Conservation (phyloP, 2,113 vertebrate species). For the Acanthisitta chloris region DNA sequence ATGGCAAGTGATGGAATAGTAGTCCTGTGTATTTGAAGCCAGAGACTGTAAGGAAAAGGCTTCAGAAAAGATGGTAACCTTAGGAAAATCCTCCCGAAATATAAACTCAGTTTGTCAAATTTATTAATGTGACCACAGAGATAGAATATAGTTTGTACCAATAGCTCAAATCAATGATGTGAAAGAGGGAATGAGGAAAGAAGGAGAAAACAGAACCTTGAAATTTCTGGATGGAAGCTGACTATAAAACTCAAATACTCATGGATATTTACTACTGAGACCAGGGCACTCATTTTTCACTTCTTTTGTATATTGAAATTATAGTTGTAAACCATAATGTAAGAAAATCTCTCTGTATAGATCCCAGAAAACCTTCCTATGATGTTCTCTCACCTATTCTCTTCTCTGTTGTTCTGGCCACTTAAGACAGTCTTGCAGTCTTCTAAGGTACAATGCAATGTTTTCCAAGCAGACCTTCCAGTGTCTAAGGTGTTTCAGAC, state of each 20-base stretch:
- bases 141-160: not conserved
- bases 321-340: not conserved
- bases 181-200: not conserved
- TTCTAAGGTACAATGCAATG: not conserved
- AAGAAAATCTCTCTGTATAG: not conserved
- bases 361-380: not conserved
- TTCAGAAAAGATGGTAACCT: not conserved
- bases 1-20: not conserved
- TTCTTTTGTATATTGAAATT: not conserved
- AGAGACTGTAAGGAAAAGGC: not conserved
- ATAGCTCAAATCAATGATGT: accelerated
- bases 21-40: not conserved
- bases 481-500: not conserved
- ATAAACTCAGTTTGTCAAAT: not conserved
- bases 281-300: not conserved
- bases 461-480: not conserved
- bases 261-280: not conserved
- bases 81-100: not conserved
- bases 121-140: not conserved
- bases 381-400: not conserved
- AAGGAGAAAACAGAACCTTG: not conserved
- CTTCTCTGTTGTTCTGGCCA: not conserved
- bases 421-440: not conserved
- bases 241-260: not conserved
- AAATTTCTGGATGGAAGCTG: not conserved